A percentile compares a stretch with the other conserved stretches of the same genome.
Evolutionary conservation across 2,888 invertebrate species (phyloP).

Genomic region (Ennomos erosarius): DNA sequence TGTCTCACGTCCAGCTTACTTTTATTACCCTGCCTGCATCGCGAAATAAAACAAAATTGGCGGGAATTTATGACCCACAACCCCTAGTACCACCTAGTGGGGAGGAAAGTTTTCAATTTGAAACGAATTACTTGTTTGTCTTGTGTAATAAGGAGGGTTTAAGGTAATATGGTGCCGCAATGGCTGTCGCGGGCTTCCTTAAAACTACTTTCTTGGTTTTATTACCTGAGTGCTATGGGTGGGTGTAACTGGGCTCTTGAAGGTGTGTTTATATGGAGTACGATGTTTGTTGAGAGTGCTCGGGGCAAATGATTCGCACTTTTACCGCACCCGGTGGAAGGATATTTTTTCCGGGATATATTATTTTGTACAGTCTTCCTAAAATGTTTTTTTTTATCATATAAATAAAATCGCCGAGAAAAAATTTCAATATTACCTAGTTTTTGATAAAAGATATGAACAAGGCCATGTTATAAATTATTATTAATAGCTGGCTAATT

Average conservation of each 20-base stretch:
- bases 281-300: slow-evolving; percentile 45
- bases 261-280: slow-evolving; percentile 52
- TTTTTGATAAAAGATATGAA: too few relatives aligned
- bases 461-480: too few relatives aligned
- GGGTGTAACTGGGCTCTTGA: slow-evolving; percentile 58
- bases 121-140: slow-evolving; percentile 85
- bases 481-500: too few relatives aligned
- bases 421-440: too few relatives aligned
- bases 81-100: slow-evolving; percentile 76
- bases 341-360: slow-evolving; percentile 15
- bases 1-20: slow-evolving; percentile 85
- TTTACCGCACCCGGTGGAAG: slow-evolving; percentile 24
- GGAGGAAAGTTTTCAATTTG: slow-evolving; percentile 85
- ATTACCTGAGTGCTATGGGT: slow-evolving; percentile 77
- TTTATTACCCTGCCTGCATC: slow-evolving; percentile 84
- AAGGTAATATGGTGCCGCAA: slow-evolving; percentile 78
- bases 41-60: slow-evolving; percentile 85
- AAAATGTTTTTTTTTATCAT: too few relatives aligned
- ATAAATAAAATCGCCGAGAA: too few relatives aligned
- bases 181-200: slow-evolving; percentile 80
- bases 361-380: slow-evolving; percentile 7
- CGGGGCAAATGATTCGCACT: slow-evolving; percentile 27
- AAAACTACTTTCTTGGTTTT: slow-evolving; percentile 83
- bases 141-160: slow-evolving; percentile 81
- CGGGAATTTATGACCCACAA: slow-evolving; percentile 83